Conservation (phyloP, 2,888 invertebrate species). For the Tinea semifulvella region DNA sequence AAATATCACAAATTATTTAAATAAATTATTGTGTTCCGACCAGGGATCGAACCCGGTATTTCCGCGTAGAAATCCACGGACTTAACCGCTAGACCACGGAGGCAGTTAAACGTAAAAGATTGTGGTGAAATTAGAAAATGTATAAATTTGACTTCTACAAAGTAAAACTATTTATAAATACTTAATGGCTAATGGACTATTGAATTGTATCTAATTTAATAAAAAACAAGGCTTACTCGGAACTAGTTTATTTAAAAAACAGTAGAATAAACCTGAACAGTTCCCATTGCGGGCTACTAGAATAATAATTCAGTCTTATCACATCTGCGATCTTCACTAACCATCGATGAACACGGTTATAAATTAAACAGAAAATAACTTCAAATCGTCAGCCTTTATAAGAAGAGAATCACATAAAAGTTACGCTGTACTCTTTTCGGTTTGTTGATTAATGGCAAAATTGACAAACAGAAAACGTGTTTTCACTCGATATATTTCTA, state of each 20-base stretch:
- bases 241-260: not conserved
- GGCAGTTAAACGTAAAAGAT: too few species aligned
- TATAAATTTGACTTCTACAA: too few species aligned
- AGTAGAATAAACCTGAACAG: not conserved
- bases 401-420: constrained; percentile 9
- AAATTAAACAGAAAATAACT: constrained; percentile 23
- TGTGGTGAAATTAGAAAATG: too few species aligned
- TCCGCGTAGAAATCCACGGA: too few species aligned
- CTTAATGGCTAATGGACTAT: too few species aligned
- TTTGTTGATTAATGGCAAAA: constrained; percentile 3
- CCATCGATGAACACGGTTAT: constrained; percentile 10
- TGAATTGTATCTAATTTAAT: not conserved
- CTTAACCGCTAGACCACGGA: too few species aligned
- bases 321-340: not conserved
- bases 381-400: constrained; percentile 17
- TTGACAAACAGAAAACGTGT: too few species aligned
- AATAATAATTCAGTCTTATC: constrained; percentile 7
- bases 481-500: too few species aligned
- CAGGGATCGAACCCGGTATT: too few species aligned
- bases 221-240: not conserved
- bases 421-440: constrained; percentile 3
- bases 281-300: not conserved
- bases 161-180: not conserved
- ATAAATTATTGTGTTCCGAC: too few species aligned
- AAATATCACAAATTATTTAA: too few species aligned